Conservation (phyloP, 2,888 invertebrate species). For the Oxyscelio sp. region DNA sequence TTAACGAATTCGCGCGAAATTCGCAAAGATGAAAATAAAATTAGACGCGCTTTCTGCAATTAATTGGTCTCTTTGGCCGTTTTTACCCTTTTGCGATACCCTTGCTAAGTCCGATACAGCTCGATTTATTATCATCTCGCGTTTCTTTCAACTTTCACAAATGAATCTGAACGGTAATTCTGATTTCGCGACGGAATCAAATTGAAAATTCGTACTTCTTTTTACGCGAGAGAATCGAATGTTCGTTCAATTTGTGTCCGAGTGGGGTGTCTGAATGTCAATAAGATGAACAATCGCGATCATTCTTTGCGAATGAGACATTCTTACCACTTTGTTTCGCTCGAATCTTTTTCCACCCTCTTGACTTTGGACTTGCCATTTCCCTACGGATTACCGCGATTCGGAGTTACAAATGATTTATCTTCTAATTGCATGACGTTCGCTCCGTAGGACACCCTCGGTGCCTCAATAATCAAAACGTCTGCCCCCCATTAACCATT, state of each 20-base stretch:
- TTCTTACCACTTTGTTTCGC: conserved; percentile 62
- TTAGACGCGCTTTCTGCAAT: conserved; percentile 36
- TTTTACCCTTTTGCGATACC: too few species aligned
- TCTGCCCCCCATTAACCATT: conserved; percentile 85
- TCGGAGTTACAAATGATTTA: conserved; percentile 87
- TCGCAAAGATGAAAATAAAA: conserved; percentile 65
- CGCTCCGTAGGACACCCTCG: conserved; percentile 79
- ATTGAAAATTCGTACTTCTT: conserved; percentile 3
- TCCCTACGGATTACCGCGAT: conserved; percentile 81
- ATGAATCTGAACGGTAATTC: conserved; percentile 63
- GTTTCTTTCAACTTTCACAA: conserved; percentile 31
- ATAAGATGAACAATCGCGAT: conserved; percentile 19
- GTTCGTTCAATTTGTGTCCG: neutral
- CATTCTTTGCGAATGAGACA: conserved; percentile 52
- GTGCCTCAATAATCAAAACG: conserved; percentile 85
- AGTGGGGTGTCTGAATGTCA: conserved; percentile 16
- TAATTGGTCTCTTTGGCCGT: too few species aligned
- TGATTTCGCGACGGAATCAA: conserved; percentile 60
- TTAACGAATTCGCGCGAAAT: conserved; percentile 64
- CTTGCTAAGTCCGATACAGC: too few species aligned
- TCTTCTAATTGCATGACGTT: conserved; percentile 87
- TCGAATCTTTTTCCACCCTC: conserved; percentile 67
- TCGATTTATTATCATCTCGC: conserved; percentile 41
- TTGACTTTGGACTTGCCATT: conserved; percentile 63
- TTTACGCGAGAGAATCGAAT: neutral